Base-by-base conservation (phyloP, 2,113 vertebrate species). In the Thunnus maccoyii region DNA sequence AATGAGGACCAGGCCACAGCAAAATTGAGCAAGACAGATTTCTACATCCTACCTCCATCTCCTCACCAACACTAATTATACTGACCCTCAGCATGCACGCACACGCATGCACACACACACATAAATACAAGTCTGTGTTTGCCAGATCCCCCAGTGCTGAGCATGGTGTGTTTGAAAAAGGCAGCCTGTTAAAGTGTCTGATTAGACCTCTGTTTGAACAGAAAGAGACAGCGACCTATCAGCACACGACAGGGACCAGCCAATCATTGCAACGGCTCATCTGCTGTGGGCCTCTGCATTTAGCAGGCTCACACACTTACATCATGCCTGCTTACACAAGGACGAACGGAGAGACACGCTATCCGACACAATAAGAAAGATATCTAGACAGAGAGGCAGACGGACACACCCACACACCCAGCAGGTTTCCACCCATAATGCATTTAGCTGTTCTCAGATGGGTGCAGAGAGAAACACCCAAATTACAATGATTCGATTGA, bases 131-230 rank as follows among this genome's bases (percentile, higher is more conserved):
- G 75, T 61, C 85, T 89, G 83, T 91, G 83, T 92, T 91, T 89
- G 86, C 88, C 88, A 88, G 90, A 89, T 90, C 87, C 71, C 36
- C 82, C 60, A 36, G 74, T 76, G 78, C 80, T 72, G 76, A 84
- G 47, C 73, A 69, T 48, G 74, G 87, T 91, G 76, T 94, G 91
- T 93, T 94, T 94, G 91, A 90, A 88, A 88, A 92, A 80, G 82
- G 78, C 82, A 83, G 85, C 88, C 90, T 92, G 92, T 89, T 87
- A 86, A 81, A 84, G 90, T 80, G 86, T 83, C 86, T 91, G 92
- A 94, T 94, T 93, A 92, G 90, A 90, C 70, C 78, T 71, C 65
- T 91, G 88, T 92, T 93, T 93, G 92, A 92, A 94, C 86, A 90
- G 89, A 22, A 75, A 83, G 84, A 85, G 88, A 80, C 89, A 85